Conservation (phyloP, 2,113 vertebrate species). For the Parus major region DNA sequence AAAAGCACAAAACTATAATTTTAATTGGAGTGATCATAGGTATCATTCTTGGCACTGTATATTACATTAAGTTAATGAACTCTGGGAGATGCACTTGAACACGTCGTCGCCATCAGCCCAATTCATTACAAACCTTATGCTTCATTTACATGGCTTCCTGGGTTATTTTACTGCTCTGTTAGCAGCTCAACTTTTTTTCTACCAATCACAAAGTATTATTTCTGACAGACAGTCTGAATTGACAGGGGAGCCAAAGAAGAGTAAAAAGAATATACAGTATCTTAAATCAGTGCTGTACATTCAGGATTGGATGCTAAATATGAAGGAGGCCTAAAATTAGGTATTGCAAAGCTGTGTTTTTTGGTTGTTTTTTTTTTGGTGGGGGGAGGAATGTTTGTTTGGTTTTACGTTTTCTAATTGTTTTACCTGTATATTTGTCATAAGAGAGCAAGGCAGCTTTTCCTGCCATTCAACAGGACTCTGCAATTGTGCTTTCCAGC, state of each 20-base stretch:
- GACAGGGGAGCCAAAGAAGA: neutral
- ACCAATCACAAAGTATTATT: neutral
- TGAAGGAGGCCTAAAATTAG: neutral
- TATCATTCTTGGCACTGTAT: slow-evolving; percentile 33
- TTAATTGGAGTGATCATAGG: slow-evolving; percentile 62
- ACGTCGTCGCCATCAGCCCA: slow-evolving; percentile 37
- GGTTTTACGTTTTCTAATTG: neutral
- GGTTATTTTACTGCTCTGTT: slow-evolving; percentile 34
- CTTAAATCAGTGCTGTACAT: neutral
- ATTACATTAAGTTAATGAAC: slow-evolving; percentile 72
- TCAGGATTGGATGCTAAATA: neutral
- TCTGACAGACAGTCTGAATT: neutral
- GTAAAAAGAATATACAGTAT: neutral
- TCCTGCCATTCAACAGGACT: neutral
- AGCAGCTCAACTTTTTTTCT: slow-evolving; percentile 12
- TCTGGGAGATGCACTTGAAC: slow-evolving; percentile 55
- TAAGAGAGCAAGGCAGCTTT: neutral
- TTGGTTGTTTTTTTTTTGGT: neutral
- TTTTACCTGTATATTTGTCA: neutral
- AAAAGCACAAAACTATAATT: slow-evolving; percentile 46
- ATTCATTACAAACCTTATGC: slow-evolving; percentile 62
- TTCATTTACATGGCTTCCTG: slow-evolving; percentile 62
- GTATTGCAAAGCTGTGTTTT: neutral
- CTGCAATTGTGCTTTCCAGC: neutral
- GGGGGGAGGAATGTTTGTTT: neutral